A percentile compares a stretch with the other conserved stretches of the same genome.
Conservation (phyloP, 2,797 vertebrate species). For the Eulemur mongoz region DNA sequence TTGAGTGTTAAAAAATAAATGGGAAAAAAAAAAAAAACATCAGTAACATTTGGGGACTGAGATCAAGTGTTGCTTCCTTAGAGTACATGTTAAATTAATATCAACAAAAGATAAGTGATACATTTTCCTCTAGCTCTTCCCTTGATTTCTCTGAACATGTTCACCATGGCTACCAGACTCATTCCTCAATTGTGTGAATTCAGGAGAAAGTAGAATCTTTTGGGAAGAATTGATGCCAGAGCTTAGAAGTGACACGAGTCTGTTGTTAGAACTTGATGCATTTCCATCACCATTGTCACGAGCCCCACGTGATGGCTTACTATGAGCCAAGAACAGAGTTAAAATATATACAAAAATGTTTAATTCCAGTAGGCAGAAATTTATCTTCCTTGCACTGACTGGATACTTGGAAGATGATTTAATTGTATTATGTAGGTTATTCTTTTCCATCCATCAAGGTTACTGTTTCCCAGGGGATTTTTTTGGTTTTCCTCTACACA, state of each 20-base stretch:
- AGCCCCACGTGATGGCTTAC: not conserved
- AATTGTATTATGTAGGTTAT: not conserved
- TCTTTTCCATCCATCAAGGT: not conserved
- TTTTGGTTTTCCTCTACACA: not conserved
- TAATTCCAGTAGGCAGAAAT: not conserved
- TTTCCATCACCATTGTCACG: not conserved
- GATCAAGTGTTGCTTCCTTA: not conserved
- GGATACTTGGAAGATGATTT: not conserved
- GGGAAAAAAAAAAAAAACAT: not conserved
- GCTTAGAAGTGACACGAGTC: not conserved
- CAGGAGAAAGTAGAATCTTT: not conserved
- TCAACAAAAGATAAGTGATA: not conserved
- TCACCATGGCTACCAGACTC: not conserved
- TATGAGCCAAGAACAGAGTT: not conserved
- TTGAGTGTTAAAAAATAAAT: not conserved
- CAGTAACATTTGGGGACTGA: not conserved
- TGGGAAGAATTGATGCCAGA: not conserved
- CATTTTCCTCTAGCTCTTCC: accelerated
- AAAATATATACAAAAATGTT: not conserved
- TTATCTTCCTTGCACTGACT: not conserved
- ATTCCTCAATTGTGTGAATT: not conserved
- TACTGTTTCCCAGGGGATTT: not conserved
- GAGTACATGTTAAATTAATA: not conserved
- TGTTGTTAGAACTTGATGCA: not conserved
- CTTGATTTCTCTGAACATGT: not conserved